These are phyloP conservation scores for Phlogophora meticulosa DNA, from an alignment of 2,888 invertebrate species.

Conservation along the genomic window DNA sequence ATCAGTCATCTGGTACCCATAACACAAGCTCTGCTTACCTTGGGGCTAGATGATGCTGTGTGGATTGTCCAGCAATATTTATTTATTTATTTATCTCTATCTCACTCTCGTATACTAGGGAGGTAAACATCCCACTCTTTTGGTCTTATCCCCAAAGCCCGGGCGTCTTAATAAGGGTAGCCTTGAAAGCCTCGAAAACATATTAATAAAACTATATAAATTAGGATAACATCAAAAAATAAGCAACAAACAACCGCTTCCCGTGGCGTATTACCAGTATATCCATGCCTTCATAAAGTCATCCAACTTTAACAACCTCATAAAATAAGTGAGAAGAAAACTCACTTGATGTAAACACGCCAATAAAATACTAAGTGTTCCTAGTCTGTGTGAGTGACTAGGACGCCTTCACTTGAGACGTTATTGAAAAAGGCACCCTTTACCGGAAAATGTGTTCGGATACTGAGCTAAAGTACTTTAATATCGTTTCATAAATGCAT, in stretches of 20 bases:
- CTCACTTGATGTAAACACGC: slow-evolving; percentile 65
- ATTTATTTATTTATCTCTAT: too few relatives aligned
- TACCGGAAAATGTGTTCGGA: slow-evolving; percentile 35
- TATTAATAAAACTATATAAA: too few relatives aligned
- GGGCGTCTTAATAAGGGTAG: too few relatives aligned
- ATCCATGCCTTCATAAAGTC: slow-evolving; percentile 72
- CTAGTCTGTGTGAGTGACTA: slow-evolving; percentile 42
- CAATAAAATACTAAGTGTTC: slow-evolving; percentile 65
- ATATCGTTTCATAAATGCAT: slow-evolving; percentile 49
- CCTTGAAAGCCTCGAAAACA: too few relatives aligned
- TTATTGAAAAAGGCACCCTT: slow-evolving; percentile 37
- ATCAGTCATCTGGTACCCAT: too few relatives aligned
- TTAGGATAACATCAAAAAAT: too few relatives aligned
- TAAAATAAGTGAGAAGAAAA: slow-evolving; percentile 74
- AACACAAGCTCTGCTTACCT: too few relatives aligned
- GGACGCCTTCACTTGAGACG: slow-evolving; percentile 23
- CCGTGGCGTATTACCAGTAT: slow-evolving; percentile 11
- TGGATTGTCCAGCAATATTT: too few relatives aligned
- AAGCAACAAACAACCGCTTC: not conserved
- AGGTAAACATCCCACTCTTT: too few relatives aligned
- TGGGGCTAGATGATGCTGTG: too few relatives aligned
- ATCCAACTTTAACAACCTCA: slow-evolving; percentile 74
- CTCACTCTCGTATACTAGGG: too few relatives aligned
- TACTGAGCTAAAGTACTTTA: slow-evolving; percentile 45
- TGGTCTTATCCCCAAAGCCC: too few relatives aligned